phyloP scores from a whole-genome alignment of 2,888 invertebrate species.

The Acanthococcus lagerstroemiae region DNA sequence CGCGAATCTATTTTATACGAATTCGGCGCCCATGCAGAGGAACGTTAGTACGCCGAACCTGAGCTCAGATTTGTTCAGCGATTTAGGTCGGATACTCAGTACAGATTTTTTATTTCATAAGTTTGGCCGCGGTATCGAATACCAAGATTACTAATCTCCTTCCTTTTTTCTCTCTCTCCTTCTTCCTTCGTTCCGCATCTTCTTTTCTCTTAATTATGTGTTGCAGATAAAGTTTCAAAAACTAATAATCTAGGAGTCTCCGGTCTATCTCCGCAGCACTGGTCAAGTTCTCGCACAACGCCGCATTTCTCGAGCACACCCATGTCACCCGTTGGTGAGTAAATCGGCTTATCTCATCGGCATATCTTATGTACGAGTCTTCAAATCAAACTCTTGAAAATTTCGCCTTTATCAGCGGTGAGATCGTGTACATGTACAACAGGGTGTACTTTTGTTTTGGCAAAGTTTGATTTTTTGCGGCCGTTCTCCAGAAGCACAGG shows the following conservation, averaged over 20 bases:
- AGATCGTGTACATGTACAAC: too few species aligned
- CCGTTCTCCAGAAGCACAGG: background rate
- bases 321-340: conserved; percentile 26
- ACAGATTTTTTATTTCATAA: background rate
- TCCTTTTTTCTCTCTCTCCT: background rate
- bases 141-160: background rate
- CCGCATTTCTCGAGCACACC: conserved; percentile 24
- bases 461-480: background rate
- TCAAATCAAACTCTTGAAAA: background rate
- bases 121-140: too few species aligned
- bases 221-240: conserved; percentile 9
- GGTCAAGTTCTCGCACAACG: conserved; percentile 37
- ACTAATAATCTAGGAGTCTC: background rate
- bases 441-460: too few species aligned
- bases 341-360: background rate
- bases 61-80: conserved; percentile 62
- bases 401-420: too few species aligned
- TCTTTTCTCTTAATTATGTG: background rate
- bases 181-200: background rate
- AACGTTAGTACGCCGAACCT: conserved; percentile 47
- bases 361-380: background rate
- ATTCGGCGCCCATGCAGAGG: conserved; percentile 40
- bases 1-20: background rate
- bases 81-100: conserved; percentile 47
- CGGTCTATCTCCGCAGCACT: conserved; percentile 40